Percentiles rank a stretch among this genome's conserved stretches.
Conservation (phyloP, 1,140 invertebrate genomes). For the Augochlora pura region DNA sequence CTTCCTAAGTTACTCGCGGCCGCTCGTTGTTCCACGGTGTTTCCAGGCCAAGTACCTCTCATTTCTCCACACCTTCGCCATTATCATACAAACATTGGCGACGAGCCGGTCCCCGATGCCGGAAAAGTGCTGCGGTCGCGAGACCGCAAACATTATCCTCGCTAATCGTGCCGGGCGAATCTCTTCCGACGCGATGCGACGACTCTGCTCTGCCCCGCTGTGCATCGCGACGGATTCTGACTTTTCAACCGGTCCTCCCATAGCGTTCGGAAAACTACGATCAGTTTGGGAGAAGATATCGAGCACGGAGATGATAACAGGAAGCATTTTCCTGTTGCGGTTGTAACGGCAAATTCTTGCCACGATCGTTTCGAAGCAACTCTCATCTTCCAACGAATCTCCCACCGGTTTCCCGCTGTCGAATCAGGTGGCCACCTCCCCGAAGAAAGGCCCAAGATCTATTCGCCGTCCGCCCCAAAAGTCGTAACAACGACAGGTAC, state of each 20-base stretch:
- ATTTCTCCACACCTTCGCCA: conserved; percentile 78
- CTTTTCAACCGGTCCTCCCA: neutral
- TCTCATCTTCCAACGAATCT: neutral
- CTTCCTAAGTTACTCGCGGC: conserved; percentile 10
- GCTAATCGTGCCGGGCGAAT: conserved; percentile 66
- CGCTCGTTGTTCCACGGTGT: conserved; percentile 19
- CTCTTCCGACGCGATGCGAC: conserved; percentile 21
- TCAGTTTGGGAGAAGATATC: too few species aligned
- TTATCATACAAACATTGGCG: conserved; percentile 80
- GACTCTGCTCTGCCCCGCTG: too few species aligned
- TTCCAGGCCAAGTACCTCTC: conserved; percentile 46
- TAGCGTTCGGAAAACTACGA: too few species aligned
- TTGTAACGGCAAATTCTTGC: too few species aligned
- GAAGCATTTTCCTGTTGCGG: too few species aligned
- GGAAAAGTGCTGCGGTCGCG: conserved; percentile 72
- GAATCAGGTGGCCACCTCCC: neutral
- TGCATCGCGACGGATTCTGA: neutral
- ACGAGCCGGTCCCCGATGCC: conserved; percentile 68
- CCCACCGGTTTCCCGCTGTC: neutral
- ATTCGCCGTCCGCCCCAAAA: neutral
- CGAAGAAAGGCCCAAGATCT: neutral
- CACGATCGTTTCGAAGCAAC: neutral
- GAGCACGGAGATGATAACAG: too few species aligned
- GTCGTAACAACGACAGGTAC: conserved; percentile 21
- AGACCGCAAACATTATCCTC: conserved; percentile 73